Base-by-base conservation (phyloP, 1,140 invertebrate species). In the Battus philenor region DNA sequence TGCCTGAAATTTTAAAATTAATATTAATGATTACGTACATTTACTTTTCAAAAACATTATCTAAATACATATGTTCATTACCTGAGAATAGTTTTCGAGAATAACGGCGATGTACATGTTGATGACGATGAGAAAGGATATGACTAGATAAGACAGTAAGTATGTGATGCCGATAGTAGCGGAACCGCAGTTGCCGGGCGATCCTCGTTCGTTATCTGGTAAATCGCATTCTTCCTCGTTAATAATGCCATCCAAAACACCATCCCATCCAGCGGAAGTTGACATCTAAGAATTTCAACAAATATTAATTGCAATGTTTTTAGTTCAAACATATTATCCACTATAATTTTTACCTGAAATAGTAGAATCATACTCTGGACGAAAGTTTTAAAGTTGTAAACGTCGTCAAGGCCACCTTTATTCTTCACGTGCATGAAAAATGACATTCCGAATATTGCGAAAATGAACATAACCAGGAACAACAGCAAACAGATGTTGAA, bases 51-150 rank as follows among this genome's bases (percentile, higher is more conserved):
- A n/a, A n/a, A n/a, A n/a, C n/a, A n/a, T n/a, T n/a, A n/a, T n/a
- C n/a, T n/a, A n/a, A n/a, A n/a, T n/a, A n/a, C n/a, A n/a, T n/a
- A 18, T 27, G 30, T 43, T 44, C 15, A n/a, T 94, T 63, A 80
- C 79, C 79, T 96, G 94, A 45, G 95, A 98, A 87, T 99, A 99
- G 86, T 99, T 99, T 87, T 99, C 97, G 83, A 99, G 91, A 85
- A 99, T 99, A 76, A 98, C 97, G 69, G 97, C 97, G 86, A 98
- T 99, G 90, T 98, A 98, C 97, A 98, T 98, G 91, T 98, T 98
- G 80, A 98, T 97, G 54, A 99, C 96, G 73, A 99, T 98, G 62
- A 99, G 90, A 87, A 98, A 99, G 78, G 95, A 97, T 77, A 99
- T 98, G 64, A 99, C 95, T 75, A 99, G 90, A 84, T 99, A 99